Conservation (phyloP, 2,797 vertebrate species). For the Gephyroberyx darwinii region DNA sequence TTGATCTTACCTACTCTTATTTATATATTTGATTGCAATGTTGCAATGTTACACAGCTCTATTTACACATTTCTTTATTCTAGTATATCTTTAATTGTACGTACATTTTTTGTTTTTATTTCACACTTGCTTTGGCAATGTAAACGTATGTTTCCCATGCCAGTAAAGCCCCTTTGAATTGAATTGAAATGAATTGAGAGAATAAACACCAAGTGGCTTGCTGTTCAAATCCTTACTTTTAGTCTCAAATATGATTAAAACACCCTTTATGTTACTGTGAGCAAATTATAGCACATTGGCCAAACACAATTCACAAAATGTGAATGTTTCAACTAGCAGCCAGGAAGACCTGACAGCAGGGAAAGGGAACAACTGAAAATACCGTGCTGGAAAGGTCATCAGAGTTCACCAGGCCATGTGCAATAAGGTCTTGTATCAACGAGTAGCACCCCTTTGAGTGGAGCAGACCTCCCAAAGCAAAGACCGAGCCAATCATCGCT, state of each 20-base stretch:
- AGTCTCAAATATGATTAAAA: background rate
- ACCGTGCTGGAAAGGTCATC: constrained; percentile 40
- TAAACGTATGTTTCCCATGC: no score
- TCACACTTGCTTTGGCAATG: no score
- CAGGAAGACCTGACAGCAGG: constrained; percentile 22
- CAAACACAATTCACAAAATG: constrained; percentile 6
- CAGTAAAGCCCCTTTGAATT: no score
- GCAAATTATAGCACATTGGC: background rate
- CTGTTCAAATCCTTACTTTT: background rate
- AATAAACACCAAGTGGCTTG: background rate
- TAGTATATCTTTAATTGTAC: no score
- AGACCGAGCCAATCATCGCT: constrained; percentile 28
- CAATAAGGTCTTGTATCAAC: constrained; percentile 17
- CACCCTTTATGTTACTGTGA: background rate
- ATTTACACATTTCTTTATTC: no score
- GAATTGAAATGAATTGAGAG: no score
- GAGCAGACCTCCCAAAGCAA: constrained; percentile 12
- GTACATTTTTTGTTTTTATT: no score
- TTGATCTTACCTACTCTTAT: no score
- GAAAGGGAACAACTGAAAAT: constrained; percentile 28
- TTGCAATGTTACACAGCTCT: no score
- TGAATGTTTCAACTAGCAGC: background rate
- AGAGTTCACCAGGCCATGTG: constrained; percentile 36
- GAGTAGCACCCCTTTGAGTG: constrained; percentile 30
- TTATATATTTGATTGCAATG: no score